Conservation (phyloP, 2,888 invertebrate genomes). For the Eudasyphora cyanicolor region DNA sequence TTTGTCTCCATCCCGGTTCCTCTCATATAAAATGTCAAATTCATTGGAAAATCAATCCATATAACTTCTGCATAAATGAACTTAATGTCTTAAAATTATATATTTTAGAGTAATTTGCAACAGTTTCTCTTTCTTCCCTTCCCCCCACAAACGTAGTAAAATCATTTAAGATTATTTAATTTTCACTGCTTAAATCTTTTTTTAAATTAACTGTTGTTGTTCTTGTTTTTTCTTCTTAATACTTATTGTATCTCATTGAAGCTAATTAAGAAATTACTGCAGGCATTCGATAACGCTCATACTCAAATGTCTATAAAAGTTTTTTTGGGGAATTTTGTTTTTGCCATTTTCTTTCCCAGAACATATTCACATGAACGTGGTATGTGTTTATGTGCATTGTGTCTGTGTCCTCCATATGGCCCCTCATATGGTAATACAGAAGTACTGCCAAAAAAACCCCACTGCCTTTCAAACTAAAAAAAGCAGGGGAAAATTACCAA, state of each 20-base stretch:
- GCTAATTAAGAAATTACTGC: slow-evolving; percentile 78
- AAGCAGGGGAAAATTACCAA: slow-evolving; percentile 62
- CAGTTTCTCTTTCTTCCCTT: too few species aligned
- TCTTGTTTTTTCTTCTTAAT: not conserved
- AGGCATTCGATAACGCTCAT: slow-evolving; percentile 71
- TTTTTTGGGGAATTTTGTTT: slow-evolving; percentile 23
- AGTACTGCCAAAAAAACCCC: slow-evolving; percentile 12
- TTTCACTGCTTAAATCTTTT: slow-evolving; percentile 25
- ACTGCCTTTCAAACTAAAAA: slow-evolving; percentile 16
- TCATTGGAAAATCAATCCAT: too few species aligned
- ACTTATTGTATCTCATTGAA: slow-evolving; percentile 63
- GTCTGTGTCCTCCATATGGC: not conserved
- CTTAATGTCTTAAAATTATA: too few species aligned
- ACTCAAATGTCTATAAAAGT: slow-evolving; percentile 63
- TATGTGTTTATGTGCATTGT: not conserved
- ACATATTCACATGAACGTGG: slow-evolving; percentile 10
- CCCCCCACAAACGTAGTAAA: too few species aligned
- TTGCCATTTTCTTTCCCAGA: slow-evolving; percentile 21
- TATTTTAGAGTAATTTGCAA: too few species aligned
- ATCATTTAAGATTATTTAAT: too few species aligned
- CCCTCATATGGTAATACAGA: slow-evolving; percentile 8
- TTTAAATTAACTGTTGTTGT: slow-evolving; percentile 32
- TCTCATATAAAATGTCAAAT: too few species aligned
- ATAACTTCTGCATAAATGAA: too few species aligned
- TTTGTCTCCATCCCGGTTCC: too few species aligned